Conservation (phyloP, 2,797 vertebrate genomes). For the Staurois parvus region DNA sequence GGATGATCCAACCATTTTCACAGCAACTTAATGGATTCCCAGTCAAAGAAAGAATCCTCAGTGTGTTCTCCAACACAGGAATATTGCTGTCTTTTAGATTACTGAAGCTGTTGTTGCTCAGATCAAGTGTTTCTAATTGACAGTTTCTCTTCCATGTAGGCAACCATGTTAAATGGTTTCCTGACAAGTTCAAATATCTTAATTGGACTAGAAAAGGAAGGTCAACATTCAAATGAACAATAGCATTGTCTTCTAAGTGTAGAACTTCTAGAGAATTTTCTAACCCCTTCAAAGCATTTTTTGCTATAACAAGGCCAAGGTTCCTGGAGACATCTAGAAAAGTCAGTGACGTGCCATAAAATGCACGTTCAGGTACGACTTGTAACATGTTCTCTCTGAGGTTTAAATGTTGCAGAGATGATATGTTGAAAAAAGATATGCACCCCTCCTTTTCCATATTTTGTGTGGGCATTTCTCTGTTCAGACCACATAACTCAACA, state of each 20-base stretch:
- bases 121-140: slow-evolving; percentile 86
- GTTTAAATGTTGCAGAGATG: slow-evolving; percentile 79
- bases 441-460: slow-evolving; percentile 71
- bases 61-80: slow-evolving; percentile 80
- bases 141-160: slow-evolving; percentile 80
- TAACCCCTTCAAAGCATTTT: slow-evolving; percentile 82
- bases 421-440: slow-evolving; percentile 77
- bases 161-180: slow-evolving; percentile 84
- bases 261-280: slow-evolving; percentile 85
- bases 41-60: slow-evolving; percentile 86
- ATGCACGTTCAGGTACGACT: slow-evolving; percentile 75
- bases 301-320: slow-evolving; percentile 79
- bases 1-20: slow-evolving; percentile 82
- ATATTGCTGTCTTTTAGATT: slow-evolving; percentile 82
- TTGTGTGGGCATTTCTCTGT: slow-evolving; percentile 59
- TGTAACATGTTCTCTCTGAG: slow-evolving; percentile 82
- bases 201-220: slow-evolving; percentile 82
- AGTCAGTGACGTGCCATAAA: slow-evolving; percentile 80
- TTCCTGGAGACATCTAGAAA: slow-evolving; percentile 90
- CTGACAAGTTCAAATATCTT: slow-evolving; percentile 85
- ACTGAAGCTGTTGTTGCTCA: slow-evolving; percentile 89
- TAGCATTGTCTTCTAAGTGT: slow-evolving; percentile 82
- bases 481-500: slow-evolving; percentile 78
- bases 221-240: slow-evolving; percentile 79
- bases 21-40: slow-evolving; percentile 94